Evolutionary conservation across 1,140 invertebrate species (phyloP), one percentile per base, ranked within the genome.

Genomic region (Drosophila nikananu): DNA sequence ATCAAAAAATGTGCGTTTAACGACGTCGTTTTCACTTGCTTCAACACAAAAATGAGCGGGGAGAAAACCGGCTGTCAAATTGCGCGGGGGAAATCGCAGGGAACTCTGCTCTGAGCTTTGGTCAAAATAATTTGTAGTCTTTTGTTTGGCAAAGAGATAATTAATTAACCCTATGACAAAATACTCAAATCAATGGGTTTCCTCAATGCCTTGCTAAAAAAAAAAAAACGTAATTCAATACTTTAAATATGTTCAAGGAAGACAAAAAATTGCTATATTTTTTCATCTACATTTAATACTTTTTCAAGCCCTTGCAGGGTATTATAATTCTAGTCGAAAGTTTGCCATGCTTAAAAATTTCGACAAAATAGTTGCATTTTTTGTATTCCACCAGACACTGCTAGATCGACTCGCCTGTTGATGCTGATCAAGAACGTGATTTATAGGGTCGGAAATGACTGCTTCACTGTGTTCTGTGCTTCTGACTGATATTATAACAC

Each of bases 11-110:
- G 80, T 62, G 64, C 73, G 65, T 80, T 58, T 86, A 82, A 82
- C 79, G 70, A 72, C 70, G 75, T 82, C 72, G 82, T 81, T 90
- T 90, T 90, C 86, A 90, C 83, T 71, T 61, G 41, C 74, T 51
- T 58, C 35, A 70, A 44, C 8, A n/a, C 9, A 52, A 51, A 54
- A 37, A 51, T 21, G 49, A 55, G 42, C 35, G 49, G 39, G 17
- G 52, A 65, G 67, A 70, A 83, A 76, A 83, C 58, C 58, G 25
- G 71, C 59, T 76, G 60, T 41, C 71, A 54, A 52, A 57, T 25
- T 57, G 54, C 4, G 54, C 2, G 35, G 54, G 42, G 32, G 58
- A 54, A 55, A 71, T 61, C 65, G 72, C 77, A 75, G 70, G 46
- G 52, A 37, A 32, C 5, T 4, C 52, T 57, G 39, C 61, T 6